Percentiles rank a stretch among this genome's conserved stretches.
Evolutionary conservation across 2,797 vertebrate species (phyloP).

Genomic region (Vespertilio murinus): DNA sequence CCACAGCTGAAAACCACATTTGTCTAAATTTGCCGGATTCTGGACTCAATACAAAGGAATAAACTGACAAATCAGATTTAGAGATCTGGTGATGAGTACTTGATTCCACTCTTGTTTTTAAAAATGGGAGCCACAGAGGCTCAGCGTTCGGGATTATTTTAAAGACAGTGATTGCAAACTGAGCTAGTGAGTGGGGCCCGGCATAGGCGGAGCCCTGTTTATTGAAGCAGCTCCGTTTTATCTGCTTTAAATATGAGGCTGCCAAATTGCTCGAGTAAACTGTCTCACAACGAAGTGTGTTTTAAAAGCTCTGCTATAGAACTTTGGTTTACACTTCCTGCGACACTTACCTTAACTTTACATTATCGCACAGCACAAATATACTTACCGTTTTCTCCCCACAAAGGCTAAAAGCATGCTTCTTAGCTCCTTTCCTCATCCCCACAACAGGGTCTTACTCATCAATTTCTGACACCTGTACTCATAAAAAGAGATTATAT

Average conservation of each 20-base stretch:
- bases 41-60: neutral
- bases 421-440: neutral
- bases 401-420: neutral
- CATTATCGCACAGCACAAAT: neutral
- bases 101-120: neutral
- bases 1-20: neutral
- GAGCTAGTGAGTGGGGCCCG: too few species aligned
- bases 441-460: rapidly evolving
- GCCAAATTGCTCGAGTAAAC: neutral
- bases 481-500: neutral
- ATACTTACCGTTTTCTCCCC: neutral
- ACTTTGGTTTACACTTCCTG: neutral
- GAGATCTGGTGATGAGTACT: neutral
- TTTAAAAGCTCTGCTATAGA: neutral
- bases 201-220: rapidly evolving
- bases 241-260: neutral
- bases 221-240: neutral
- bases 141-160: neutral
- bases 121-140: neutral
- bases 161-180: neutral
- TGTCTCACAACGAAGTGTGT: neutral
- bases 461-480: neutral
- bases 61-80: neutral
- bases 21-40: neutral
- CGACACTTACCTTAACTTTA: too few species aligned